These are phyloP conservation scores for Podabrus alpinus DNA, from an alignment of 2,888 invertebrate species.

Conservation along the genomic window DNA sequence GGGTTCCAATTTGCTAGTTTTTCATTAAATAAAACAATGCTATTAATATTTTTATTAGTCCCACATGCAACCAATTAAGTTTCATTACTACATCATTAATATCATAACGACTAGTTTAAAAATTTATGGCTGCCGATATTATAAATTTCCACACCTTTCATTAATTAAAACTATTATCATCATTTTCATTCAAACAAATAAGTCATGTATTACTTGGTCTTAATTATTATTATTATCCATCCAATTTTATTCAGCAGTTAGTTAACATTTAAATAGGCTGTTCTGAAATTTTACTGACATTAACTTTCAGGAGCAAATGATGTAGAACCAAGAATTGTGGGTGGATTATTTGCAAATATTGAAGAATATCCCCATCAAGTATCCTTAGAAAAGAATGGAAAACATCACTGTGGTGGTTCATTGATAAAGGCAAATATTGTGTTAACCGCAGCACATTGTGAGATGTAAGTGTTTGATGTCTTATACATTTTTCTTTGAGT, in stretches of 20 bases:
- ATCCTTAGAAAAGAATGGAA: constrained; percentile 12
- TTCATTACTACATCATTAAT: no score
- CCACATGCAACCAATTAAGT: no score
- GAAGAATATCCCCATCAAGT: constrained; percentile 23
- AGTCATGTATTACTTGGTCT: not conserved
- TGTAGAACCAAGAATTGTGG: constrained; percentile 18
- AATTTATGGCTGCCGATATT: not conserved
- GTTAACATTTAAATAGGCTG: not conserved
- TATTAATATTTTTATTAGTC: no score
- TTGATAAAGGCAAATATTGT: constrained; percentile 11
- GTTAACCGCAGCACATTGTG: constrained; percentile 30
- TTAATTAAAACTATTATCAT: not conserved
- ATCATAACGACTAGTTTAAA: not conserved
- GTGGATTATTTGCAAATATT: constrained; percentile 13
- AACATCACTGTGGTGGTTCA: constrained; percentile 26
- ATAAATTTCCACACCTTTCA: no score
- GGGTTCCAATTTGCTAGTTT: not conserved
- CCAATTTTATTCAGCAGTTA: not conserved
- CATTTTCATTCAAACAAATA: not conserved
- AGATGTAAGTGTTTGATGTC: not conserved
- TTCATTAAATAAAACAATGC: not conserved
- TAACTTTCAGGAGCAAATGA: not conserved
- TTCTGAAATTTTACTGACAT: not conserved
- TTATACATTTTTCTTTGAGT: not conserved
- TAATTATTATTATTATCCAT: no score